Percentiles rank a stretch among this genome's conserved stretches.
phyloP scores from a whole-genome alignment of 2,113 vertebrate genomes.

The Cercocebus atys region DNA sequence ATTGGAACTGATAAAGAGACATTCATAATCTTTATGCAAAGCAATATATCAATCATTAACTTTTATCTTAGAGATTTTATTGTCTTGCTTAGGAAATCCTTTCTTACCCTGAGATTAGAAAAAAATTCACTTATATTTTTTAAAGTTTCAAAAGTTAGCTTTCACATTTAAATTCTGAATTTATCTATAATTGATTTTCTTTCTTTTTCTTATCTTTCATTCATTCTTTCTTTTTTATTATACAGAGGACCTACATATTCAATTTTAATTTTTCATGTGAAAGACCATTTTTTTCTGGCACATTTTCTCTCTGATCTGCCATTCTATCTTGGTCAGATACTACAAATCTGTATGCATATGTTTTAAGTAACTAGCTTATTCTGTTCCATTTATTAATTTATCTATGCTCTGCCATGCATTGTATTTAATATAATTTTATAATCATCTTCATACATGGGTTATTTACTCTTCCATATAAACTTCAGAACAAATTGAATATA shows the following conservation, averaged over 20 bases:
- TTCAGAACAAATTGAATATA: background rate
- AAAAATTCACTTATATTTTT: background rate
- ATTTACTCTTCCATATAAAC: background rate
- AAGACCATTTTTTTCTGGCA: background rate
- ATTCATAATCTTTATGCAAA: background rate
- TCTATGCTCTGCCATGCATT: background rate
- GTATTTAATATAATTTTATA: background rate
- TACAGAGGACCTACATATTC: background rate
- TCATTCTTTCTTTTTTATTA: background rate
- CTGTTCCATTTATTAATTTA: background rate
- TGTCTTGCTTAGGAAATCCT: background rate
- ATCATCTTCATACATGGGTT: background rate
- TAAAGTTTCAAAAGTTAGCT: background rate
- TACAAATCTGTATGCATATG: background rate
- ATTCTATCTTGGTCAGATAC: background rate
- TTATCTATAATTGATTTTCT: background rate
- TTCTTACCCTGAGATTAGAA: background rate
- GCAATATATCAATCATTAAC: background rate
- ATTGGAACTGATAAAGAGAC: background rate
- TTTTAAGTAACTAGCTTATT: background rate
- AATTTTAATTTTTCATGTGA: background rate
- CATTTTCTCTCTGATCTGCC: background rate
- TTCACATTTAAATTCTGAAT: background rate
- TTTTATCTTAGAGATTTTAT: background rate
- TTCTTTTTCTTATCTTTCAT: background rate